Percentiles rank a stretch among this genome's conserved stretches.
phyloP scores from a whole-genome alignment of 2,888 invertebrate species.

The Ophion ventricosus region DNA sequence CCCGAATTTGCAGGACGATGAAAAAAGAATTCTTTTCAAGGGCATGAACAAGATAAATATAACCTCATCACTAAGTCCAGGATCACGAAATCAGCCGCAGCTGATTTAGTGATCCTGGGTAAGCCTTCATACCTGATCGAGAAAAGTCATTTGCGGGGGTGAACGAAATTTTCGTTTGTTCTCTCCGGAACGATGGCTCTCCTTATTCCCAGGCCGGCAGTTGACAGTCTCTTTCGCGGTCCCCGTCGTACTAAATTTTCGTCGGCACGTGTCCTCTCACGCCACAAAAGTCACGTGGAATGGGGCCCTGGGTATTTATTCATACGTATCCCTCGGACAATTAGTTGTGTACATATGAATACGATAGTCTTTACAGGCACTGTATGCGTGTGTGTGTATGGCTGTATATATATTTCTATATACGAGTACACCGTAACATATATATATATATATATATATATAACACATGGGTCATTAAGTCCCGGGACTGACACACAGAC shows the following conservation, averaged over 20 bases:
- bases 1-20: background rate
- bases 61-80: too few species aligned
- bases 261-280: conserved; percentile 49
- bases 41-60: background rate
- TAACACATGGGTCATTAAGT: too few species aligned
- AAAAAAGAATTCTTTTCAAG: background rate
- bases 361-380: conserved; percentile 26
- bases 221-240: background rate
- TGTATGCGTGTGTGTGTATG: background rate
- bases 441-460: too few species aligned
- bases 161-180: background rate
- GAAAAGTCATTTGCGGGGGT: background rate
- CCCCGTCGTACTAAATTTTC: background rate
- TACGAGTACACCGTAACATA: too few species aligned
- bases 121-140: background rate
- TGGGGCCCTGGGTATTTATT: conserved; percentile 56
- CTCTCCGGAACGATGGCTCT: background rate
- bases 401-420: background rate
- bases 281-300: conserved; percentile 27
- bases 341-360: conserved; percentile 39
- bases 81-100: background rate
- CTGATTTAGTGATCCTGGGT: background rate
- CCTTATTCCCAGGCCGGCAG: background rate
- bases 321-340: conserved; percentile 41
- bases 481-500: too few species aligned